Evolutionary conservation across 2,113 vertebrate genomes (phyloP).

Genomic region (Lathamus discolor): DNA sequence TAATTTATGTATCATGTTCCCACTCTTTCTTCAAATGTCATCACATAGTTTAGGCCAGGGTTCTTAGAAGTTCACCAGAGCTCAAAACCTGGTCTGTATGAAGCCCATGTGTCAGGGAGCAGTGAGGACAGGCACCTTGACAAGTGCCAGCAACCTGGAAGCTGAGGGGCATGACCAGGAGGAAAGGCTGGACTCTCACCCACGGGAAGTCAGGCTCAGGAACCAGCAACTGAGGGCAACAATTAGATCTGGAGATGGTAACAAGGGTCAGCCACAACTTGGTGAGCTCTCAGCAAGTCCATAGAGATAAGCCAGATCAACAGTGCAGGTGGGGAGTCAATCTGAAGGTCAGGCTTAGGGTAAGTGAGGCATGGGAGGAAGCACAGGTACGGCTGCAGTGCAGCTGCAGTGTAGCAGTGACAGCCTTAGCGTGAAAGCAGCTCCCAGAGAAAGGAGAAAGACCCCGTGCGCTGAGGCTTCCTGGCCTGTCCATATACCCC

Average conservation of each 20-base stretch:
- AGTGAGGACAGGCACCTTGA: rapidly evolving
- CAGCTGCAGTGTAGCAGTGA: rapidly evolving
- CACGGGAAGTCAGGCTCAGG: rapidly evolving
- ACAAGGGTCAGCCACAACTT: neutral
- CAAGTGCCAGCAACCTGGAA: neutral
- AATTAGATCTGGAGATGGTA: neutral
- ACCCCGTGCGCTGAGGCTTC: neutral
- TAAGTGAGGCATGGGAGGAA: neutral
- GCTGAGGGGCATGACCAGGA: rapidly evolving
- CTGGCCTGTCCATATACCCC: neutral
- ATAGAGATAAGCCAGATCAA: neutral
- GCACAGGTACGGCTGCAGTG: rapidly evolving
- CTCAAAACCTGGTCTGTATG: neutral
- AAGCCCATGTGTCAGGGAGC: neutral
- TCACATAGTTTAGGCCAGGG: neutral
- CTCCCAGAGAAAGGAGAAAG: neutral
- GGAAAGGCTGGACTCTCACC: neutral
- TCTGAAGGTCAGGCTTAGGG: neutral
- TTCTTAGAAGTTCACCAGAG: neutral
- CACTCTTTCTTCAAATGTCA: neutral
- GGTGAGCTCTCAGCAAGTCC: too few relatives aligned
- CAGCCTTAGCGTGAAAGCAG: rapidly evolving
- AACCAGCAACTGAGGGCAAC: neutral
- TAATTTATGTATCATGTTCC: neutral
- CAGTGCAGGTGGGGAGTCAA: neutral